phyloP scores from a whole-genome alignment of 2,888 invertebrate species.

The Drosophila recens region DNA sequence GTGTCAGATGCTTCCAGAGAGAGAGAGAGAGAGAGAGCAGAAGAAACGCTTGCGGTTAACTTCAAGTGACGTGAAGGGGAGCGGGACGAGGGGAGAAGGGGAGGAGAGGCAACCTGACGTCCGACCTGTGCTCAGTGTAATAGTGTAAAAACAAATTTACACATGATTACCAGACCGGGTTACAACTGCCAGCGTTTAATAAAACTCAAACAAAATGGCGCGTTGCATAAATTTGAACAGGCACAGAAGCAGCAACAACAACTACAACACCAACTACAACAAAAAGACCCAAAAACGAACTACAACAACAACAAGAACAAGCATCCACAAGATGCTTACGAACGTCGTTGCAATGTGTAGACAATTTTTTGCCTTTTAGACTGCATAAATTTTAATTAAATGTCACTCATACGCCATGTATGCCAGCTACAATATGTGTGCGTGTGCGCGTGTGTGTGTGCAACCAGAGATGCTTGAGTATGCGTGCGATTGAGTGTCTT shows the following conservation, averaged over 20 bases:
- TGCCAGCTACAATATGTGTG: slow-evolving; percentile 67
- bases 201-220: slow-evolving; percentile 81
- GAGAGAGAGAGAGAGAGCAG: not conserved
- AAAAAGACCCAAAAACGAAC: not conserved
- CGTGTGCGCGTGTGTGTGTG: slow-evolving; percentile 10
- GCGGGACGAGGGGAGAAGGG: not conserved
- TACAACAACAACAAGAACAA: slow-evolving; percentile 10
- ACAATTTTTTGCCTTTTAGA: slow-evolving; percentile 68
- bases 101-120: not conserved
- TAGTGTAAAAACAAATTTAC: slow-evolving; percentile 79
- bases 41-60: slow-evolving; percentile 6
- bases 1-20: slow-evolving; percentile 21
- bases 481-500: slow-evolving; percentile 35
- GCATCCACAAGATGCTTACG: slow-evolving; percentile 18
- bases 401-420: slow-evolving; percentile 84
- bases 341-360: slow-evolving; percentile 27
- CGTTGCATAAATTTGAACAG: slow-evolving; percentile 79
- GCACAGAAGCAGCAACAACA: slow-evolving; percentile 22
- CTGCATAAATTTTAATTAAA: slow-evolving; percentile 84
- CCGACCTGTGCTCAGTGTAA: slow-evolving; percentile 48
- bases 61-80: not conserved
- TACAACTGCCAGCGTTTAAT: slow-evolving; percentile 76
- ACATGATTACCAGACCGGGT: slow-evolving; percentile 74
- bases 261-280: slow-evolving; percentile 12
- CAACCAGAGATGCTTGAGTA: slow-evolving; percentile 16